phyloP scores from a whole-genome alignment of 1,140 invertebrate genomes.

The Drosophila micromelanica region DNA sequence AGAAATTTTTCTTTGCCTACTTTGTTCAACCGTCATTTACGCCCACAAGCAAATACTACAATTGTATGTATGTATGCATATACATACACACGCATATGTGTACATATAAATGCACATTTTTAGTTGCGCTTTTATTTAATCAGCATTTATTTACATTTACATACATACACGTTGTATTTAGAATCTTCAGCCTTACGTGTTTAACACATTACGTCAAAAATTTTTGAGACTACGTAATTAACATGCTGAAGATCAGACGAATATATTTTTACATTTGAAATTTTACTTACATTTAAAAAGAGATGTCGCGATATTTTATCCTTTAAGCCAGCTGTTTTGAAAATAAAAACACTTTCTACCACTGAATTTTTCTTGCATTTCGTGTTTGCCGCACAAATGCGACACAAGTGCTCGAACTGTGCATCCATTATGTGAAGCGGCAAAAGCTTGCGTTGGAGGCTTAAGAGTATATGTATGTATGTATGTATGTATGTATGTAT shows the following conservation, averaged over 20 bases:
- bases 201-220: background rate
- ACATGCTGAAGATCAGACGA: background rate
- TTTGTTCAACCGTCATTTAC: conserved; percentile 30
- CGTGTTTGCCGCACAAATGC: conserved; percentile 77
- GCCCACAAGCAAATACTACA: conserved; percentile 15
- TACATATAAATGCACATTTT: background rate
- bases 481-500: background rate
- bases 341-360: conserved; percentile 77
- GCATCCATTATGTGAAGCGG: conserved; percentile 52
- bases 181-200: background rate
- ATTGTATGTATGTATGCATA: background rate
- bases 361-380: conserved; percentile 78
- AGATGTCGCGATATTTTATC: conserved; percentile 78
- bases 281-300: conserved; percentile 69
- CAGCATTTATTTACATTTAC: background rate
- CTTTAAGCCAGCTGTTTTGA: conserved; percentile 69
- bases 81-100: conserved; percentile 7
- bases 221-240: background rate
- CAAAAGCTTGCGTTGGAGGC: background rate
- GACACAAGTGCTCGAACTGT: conserved; percentile 76
- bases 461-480: conserved; percentile 1
- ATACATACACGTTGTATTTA: background rate
- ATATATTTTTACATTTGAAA: no score
- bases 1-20: conserved; percentile 51
- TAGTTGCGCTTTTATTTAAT: background rate